Evolutionary conservation across 2,797 vertebrate species (phyloP).

Genomic region (Oceanodroma leucorhoa): DNA sequence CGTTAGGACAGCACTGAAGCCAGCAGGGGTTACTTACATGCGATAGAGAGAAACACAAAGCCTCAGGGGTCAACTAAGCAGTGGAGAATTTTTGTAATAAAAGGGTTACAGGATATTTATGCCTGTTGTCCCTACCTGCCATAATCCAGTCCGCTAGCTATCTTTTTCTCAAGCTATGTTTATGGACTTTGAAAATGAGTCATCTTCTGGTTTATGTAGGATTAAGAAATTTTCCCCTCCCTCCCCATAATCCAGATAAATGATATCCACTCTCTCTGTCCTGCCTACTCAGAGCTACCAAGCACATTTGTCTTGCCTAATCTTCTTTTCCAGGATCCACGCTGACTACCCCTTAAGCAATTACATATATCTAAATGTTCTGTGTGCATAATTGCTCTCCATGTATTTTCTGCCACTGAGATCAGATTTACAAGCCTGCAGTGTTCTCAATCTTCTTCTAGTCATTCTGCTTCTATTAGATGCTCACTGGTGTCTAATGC

Average conservation of each 20-base stretch:
- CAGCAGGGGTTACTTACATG: not conserved
- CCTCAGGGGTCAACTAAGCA: not conserved
- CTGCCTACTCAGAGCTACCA: constrained; percentile 8
- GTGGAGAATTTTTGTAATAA: not conserved
- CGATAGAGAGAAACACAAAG: not conserved
- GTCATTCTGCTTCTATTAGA: not conserved
- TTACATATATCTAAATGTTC: constrained; percentile 50
- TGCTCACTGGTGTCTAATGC: not conserved
- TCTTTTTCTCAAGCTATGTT: not conserved
- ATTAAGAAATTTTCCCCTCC: constrained; percentile 11
- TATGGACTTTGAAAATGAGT: constrained; percentile 21
- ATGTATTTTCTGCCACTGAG: not conserved
- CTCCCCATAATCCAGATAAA: constrained; percentile 19
- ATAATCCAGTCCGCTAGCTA: not conserved
- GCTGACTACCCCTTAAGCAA: constrained; percentile 49
- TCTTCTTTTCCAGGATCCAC: constrained; percentile 40
- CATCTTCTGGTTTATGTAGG: not conserved
- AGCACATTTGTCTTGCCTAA: constrained; percentile 42
- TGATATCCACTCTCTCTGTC: not conserved
- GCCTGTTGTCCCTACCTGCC: not conserved
- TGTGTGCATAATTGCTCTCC: constrained; percentile 41
- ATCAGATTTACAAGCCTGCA: constrained; percentile 20
- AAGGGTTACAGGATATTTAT: not conserved
- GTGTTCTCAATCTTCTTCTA: constrained; percentile 16
- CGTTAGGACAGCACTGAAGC: not conserved